These are phyloP conservation scores for Sciurus carolinensis DNA, from an alignment of 2,797 vertebrate species.

Conservation along the genomic window DNA sequence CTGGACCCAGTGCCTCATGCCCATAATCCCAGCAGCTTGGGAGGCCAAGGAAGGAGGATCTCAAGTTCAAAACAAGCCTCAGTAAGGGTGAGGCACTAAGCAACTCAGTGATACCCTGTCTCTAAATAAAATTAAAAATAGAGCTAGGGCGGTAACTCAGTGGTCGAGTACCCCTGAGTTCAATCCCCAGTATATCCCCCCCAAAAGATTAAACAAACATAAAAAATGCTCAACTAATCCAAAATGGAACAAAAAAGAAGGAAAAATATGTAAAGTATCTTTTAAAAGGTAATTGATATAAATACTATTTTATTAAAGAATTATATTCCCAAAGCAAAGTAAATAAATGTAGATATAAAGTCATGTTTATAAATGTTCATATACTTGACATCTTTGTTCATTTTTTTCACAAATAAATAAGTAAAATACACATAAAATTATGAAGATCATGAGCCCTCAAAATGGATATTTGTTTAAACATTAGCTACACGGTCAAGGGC, in stretches of 20 bases:
- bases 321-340: not conserved
- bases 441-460: not conserved
- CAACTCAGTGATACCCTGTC: too few species aligned
- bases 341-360: not conserved
- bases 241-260: not conserved
- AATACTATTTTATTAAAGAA: not conserved
- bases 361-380: not conserved
- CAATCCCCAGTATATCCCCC: too few species aligned
- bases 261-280: not conserved
- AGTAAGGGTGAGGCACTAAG: too few species aligned
- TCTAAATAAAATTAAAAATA: too few species aligned
- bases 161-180: too few species aligned
- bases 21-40: too few species aligned
- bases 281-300: not conserved
- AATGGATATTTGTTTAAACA: not conserved
- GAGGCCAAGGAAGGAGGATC: too few species aligned
- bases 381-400: not conserved
- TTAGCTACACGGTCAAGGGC: not conserved
- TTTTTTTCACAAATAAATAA: slow-evolving; percentile 1
- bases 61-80: too few species aligned
- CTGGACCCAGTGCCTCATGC: too few species aligned
- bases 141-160: too few species aligned
- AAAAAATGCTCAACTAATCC: not conserved
- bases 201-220: not conserved
- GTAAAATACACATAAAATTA: not conserved